These are phyloP conservation scores for Setophaga petechia DNA, from an alignment of 2,113 vertebrate genomes.

Conservation along the genomic window DNA sequence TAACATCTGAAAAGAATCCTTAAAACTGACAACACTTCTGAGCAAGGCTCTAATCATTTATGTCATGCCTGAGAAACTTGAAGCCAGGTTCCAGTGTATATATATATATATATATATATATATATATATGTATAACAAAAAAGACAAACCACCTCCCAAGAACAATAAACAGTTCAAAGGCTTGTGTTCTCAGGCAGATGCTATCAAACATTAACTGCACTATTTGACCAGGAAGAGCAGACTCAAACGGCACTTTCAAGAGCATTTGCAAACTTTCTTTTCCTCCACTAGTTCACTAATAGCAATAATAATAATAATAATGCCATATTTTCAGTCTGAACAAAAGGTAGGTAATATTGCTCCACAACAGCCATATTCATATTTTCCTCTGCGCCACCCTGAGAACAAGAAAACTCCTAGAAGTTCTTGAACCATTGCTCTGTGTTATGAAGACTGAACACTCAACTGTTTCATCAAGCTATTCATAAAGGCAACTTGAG, in stretches of 20 bases:
- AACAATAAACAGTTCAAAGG: slow-evolving; percentile 37
- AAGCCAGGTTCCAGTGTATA: background rate
- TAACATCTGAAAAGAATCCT: background rate
- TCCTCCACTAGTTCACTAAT: background rate
- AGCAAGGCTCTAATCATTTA: background rate
- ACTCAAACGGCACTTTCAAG: background rate
- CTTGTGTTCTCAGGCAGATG: background rate
- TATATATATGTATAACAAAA: background rate
- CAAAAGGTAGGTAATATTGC: background rate
- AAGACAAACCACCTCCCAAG: background rate
- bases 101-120: background rate
- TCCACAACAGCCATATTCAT: accelerated
- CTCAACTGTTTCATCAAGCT: background rate
- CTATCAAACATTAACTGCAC: slow-evolving; percentile 64
- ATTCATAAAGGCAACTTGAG: background rate
- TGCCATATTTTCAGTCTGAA: background rate
- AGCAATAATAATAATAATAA: background rate
- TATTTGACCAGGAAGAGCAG: slow-evolving; percentile 17
- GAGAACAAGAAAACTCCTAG: background rate
- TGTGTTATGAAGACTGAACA: background rate
- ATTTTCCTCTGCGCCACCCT: background rate
- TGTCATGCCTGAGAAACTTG: background rate
- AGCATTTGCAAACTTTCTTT: background rate
- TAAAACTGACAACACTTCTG: background rate
- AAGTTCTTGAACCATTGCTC: background rate